phyloP scores from a whole-genome alignment of 2,113 vertebrate species.

The Vidua chalybeata region DNA sequence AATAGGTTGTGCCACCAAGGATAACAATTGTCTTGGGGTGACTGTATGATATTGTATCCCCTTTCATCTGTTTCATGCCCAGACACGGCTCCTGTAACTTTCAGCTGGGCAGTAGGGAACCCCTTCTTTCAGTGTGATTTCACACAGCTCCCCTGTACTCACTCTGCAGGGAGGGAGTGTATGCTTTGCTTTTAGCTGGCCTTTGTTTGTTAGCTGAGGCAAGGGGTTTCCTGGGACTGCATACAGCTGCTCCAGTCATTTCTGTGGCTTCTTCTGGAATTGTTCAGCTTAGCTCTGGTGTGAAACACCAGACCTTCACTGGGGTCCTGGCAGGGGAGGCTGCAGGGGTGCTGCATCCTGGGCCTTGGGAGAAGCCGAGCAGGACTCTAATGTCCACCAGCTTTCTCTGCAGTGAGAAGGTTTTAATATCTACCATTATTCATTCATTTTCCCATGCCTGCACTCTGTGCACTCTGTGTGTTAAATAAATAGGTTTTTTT shows the following conservation, averaged over 20 bases:
- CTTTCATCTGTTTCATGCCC: background rate
- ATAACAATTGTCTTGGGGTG: too few relatives aligned
- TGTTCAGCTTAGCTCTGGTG: background rate
- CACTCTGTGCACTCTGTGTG: background rate
- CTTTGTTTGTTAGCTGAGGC: background rate
- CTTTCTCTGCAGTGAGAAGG: background rate
- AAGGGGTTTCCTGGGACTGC: background rate
- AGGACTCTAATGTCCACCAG: background rate
- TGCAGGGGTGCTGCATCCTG: fast-evolving
- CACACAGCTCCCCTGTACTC: background rate
- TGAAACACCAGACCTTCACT: fast-evolving
- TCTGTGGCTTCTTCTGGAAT: background rate
- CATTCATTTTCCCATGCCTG: background rate
- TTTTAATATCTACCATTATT: background rate
- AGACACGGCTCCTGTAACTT: background rate
- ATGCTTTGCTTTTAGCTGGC: background rate
- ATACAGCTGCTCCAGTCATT: background rate
- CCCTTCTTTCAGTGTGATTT: fast-evolving
- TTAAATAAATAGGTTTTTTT: background rate
- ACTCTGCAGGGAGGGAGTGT: background rate
- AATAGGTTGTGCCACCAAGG: background rate
- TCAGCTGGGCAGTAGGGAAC: too few relatives aligned
- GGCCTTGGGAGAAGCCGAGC: too few relatives aligned
- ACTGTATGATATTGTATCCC: background rate
- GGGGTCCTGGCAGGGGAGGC: fast-evolving